Base-by-base conservation (phyloP, 1,140 invertebrate species). In the Drosophila simulans region DNA sequence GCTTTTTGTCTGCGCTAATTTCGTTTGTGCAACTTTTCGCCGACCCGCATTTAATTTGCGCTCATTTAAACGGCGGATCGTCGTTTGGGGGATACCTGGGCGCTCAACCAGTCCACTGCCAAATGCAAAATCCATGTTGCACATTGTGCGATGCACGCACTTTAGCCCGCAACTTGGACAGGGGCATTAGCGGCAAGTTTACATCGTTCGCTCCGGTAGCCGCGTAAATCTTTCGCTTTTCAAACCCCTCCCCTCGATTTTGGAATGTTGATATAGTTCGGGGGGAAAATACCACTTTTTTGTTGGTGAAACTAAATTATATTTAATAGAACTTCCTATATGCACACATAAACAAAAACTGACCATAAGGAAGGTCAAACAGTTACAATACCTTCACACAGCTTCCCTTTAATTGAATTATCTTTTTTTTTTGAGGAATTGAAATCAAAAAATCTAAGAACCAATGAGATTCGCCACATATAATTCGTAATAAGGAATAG, bases 41-140 rank as follows among this genome's bases (percentile, higher is more conserved):
- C 82, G 68, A 81, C 82, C 82, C 82, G 82, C 77, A 85, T 85
- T 85, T 85, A 85, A 86, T 85, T 80, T 81, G 77, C 81, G 81
- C 81, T 85, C 82, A 85, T 85, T 85, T 85, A 69, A 85, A 66
- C 80, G 77, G 77, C 57, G 63, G 65, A 45, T 62, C 20, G 27
- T 37, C 27, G 25, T n/a, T 25, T n/a, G 40, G 17, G 20, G 65
- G 49, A 48, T 35, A n/a, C 15, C 15, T 5, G 25, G 43, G 35
- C 2, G 25, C 27, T 17, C 11, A 27, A 52, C 64, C 25, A 52
- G 52, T 56, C 37, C 35, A 37, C 64, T 40, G 73, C 70, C 82
- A 85, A 85, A 85, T 85, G 82, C 82, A 81, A 86, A 85, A 81
- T 46, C 60, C 82, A 81, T 85, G 82, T 85, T 81, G 65, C 72